phyloP scores from a whole-genome alignment of 2,113 vertebrate genomes.

The Centropus unirufus region DNA sequence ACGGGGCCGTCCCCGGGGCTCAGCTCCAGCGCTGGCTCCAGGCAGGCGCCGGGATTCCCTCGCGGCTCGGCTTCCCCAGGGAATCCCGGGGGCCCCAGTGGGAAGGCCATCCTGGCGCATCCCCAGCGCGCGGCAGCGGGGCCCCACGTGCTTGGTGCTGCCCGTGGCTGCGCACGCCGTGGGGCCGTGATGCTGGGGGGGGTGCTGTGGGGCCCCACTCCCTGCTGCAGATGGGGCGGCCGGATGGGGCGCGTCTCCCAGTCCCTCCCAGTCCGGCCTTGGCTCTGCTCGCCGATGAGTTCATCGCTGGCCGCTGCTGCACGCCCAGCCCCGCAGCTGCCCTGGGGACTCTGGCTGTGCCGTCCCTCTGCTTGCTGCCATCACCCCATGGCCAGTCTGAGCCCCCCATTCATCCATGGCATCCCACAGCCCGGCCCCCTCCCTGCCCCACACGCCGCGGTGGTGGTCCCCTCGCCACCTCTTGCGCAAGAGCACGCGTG shows the following conservation, averaged over 20 bases:
- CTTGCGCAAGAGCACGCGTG: rapidly evolving
- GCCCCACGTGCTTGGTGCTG: neutral
- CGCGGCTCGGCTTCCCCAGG: slow-evolving; percentile 36
- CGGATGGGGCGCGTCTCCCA: neutral
- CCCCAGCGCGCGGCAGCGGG: neutral
- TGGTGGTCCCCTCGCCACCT: neutral
- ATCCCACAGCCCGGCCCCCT: neutral
- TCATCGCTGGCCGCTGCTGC: neutral
- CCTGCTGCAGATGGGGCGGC: neutral
- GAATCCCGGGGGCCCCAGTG: slow-evolving; percentile 14
- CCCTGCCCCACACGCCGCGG: neutral
- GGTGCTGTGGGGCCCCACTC: neutral
- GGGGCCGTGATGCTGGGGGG: neutral
- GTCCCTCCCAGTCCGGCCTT: neutral
- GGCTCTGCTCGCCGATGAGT: neutral
- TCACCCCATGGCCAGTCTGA: too few relatives aligned
- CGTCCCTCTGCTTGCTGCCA: too few relatives aligned
- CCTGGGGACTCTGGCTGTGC: neutral
- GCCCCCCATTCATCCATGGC: too few relatives aligned
- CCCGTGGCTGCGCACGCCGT: neutral
- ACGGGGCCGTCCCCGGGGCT: neutral
- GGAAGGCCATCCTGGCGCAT: neutral
- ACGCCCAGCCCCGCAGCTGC: neutral
- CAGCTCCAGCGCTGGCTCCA: slow-evolving; percentile 30
- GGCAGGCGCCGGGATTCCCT: slow-evolving; percentile 44